phyloP scores from a whole-genome alignment of 2,797 vertebrate genomes.

The Benthosema pterotum region DNA sequence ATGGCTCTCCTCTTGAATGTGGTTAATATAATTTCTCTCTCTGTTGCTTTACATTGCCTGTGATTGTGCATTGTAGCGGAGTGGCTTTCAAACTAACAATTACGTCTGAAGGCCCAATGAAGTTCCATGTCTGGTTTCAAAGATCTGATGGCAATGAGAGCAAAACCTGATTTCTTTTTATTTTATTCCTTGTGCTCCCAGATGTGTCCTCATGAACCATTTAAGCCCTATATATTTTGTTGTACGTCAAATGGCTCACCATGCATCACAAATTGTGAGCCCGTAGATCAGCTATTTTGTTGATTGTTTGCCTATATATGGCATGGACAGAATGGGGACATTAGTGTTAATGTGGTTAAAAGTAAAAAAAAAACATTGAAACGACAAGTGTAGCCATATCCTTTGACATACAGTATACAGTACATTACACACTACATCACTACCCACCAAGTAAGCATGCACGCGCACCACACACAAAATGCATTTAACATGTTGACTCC shows the following conservation, averaged over 20 bases:
- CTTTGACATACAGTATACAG: constrained; percentile 26
- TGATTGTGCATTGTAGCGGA: neutral
- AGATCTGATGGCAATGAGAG: constrained; percentile 18
- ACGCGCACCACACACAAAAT: constrained; percentile 19
- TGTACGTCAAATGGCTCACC: no score
- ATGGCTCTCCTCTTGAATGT: constrained; percentile 8
- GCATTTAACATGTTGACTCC: constrained; percentile 42
- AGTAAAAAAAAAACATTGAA: constrained; percentile 27
- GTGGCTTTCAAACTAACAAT: no score
- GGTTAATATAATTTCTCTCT: neutral
- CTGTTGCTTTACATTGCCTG: neutral
- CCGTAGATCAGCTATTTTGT: no score
- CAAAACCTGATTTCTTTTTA: no score
- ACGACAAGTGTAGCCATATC: constrained; percentile 44
- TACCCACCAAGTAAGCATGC: constrained; percentile 7
- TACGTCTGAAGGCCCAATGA: no score
- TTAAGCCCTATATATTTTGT: no score
- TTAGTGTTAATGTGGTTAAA: no score
- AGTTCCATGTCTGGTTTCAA: constrained; percentile 7
- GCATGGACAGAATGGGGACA: no score
- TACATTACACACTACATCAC: constrained; percentile 20
- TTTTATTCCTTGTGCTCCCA: no score
- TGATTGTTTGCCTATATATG: no score
- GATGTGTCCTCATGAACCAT: no score
- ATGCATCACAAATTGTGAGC: no score